Evolutionary conservation across 2,113 vertebrate species (phyloP).

Genomic region (Progne subis): DNA sequence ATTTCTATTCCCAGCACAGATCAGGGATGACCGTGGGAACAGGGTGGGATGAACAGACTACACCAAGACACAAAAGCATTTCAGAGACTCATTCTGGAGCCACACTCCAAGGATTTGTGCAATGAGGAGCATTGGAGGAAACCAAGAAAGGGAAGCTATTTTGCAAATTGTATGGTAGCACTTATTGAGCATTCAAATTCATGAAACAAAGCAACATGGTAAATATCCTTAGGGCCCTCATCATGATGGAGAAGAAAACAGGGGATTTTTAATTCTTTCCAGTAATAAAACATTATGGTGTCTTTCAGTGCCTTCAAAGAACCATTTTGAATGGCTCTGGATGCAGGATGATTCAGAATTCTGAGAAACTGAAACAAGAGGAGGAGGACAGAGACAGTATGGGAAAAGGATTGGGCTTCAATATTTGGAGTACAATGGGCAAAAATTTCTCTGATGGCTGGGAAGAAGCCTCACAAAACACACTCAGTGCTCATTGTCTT

Average conservation of each 20-base stretch:
- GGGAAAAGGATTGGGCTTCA: background rate
- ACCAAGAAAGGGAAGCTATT: background rate
- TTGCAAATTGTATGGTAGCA: background rate
- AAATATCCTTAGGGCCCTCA: background rate
- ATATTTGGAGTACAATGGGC: background rate
- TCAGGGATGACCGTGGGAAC: background rate
- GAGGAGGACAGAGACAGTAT: background rate
- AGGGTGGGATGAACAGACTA: background rate
- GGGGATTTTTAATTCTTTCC: background rate
- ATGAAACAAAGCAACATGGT: background rate
- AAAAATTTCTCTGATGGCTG: background rate
- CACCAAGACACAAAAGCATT: background rate
- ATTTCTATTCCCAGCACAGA: background rate
- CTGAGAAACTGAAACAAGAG: background rate
- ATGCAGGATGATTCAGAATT: background rate
- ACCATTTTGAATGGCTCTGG: background rate
- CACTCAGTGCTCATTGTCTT: background rate
- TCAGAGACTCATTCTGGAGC: background rate
- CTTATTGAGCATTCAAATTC: background rate
- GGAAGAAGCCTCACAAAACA: background rate
- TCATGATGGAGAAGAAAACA: background rate
- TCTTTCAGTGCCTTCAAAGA: background rate
- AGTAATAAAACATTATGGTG: background rate
- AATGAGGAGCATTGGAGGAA: background rate
- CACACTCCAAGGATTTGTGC: background rate